phyloP scores from a whole-genome alignment of 2,797 vertebrate genomes.

The Euthynnus affinis region DNA sequence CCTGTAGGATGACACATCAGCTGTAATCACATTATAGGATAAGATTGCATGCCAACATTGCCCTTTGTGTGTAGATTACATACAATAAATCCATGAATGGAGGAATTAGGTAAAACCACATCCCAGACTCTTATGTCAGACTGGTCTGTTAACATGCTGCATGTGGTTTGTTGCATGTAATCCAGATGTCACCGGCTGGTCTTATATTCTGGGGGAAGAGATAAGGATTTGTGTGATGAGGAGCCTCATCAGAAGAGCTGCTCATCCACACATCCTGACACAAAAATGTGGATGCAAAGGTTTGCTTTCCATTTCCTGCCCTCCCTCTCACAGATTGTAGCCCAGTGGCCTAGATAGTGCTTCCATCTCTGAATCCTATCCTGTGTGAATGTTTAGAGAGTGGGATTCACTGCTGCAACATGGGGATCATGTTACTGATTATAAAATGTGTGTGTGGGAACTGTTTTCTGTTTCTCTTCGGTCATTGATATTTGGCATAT shows the following conservation, averaged over 20 bases:
- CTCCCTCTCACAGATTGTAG: constrained; percentile 49
- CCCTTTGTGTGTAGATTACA: constrained; percentile 33
- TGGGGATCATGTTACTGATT: background rate
- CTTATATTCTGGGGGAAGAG: constrained; percentile 68
- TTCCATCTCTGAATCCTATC: constrained; percentile 31
- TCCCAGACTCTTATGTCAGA: constrained; percentile 39
- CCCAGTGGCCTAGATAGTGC: constrained; percentile 66
- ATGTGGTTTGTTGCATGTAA: constrained; percentile 64
- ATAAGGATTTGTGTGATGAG: constrained; percentile 75
- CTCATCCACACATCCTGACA: constrained; percentile 46
- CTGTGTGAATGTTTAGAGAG: constrained; percentile 38
- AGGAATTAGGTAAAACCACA: constrained; percentile 29
- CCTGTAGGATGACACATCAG: background rate
- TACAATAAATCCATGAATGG: constrained; percentile 41
- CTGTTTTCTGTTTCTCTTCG: background rate
- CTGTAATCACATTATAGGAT: constrained; percentile 10
- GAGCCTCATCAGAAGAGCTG: constrained; percentile 59
- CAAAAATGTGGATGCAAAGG: constrained; percentile 62
- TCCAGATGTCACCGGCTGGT: constrained; percentile 78
- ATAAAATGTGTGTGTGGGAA: background rate
- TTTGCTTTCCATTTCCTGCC: constrained; percentile 47
- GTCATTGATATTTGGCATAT: background rate
- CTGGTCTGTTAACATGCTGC: constrained; percentile 19
- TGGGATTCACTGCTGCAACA: constrained; percentile 4
- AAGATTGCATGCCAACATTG: background rate